A percentile compares a stretch with the other conserved stretches of the same genome.
These are phyloP conservation scores for Zaprionus davidi DNA, from an alignment of 1,140 invertebrate species.

Conservation along the genomic window DNA sequence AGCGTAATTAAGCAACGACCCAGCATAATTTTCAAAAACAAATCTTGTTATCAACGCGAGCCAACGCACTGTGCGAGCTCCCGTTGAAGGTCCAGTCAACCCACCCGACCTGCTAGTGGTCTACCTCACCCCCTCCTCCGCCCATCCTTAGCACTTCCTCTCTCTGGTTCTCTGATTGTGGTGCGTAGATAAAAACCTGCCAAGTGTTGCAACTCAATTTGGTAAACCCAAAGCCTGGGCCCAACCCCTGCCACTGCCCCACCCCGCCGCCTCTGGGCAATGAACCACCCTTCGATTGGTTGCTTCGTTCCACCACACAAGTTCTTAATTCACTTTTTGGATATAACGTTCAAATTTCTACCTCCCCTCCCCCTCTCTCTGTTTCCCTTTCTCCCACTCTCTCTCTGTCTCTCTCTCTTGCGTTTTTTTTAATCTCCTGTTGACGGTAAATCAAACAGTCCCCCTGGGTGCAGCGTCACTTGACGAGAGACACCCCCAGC, in stretches of 20 bases:
- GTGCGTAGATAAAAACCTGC: constrained; percentile 82
- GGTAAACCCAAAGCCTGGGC: constrained; percentile 24
- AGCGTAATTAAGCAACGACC: constrained; percentile 68
- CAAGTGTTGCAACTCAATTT: constrained; percentile 82
- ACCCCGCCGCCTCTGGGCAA: constrained; percentile 5
- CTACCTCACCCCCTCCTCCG: constrained; percentile 20
- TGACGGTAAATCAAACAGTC: constrained; percentile 82
- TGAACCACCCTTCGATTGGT: constrained; percentile 54
- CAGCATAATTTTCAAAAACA: constrained; percentile 77
- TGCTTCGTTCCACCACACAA: constrained; percentile 75
- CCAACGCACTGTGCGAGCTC: constrained; percentile 57
- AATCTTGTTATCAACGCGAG: constrained; percentile 78
- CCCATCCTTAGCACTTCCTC: not conserved
- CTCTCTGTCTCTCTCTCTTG: constrained; percentile 20
- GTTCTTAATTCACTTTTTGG: constrained; percentile 81
- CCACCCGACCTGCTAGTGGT: constrained; percentile 15
- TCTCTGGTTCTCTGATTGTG: constrained; percentile 56
- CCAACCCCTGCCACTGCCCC: not conserved
- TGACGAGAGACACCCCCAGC: constrained; percentile 42
- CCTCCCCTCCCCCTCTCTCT: constrained; percentile 29
- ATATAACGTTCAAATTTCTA: constrained; percentile 30
- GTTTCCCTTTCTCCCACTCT: constrained; percentile 22
- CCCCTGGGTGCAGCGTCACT: constrained; percentile 76
- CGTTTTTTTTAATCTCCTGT: constrained; percentile 79
- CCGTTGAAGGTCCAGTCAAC: constrained; percentile 29